A percentile compares a stretch with the other conserved stretches of the same genome.
Evolutionary conservation across 2,797 vertebrate species (phyloP).

Genomic region (Hypotaenidia okinawae): DNA sequence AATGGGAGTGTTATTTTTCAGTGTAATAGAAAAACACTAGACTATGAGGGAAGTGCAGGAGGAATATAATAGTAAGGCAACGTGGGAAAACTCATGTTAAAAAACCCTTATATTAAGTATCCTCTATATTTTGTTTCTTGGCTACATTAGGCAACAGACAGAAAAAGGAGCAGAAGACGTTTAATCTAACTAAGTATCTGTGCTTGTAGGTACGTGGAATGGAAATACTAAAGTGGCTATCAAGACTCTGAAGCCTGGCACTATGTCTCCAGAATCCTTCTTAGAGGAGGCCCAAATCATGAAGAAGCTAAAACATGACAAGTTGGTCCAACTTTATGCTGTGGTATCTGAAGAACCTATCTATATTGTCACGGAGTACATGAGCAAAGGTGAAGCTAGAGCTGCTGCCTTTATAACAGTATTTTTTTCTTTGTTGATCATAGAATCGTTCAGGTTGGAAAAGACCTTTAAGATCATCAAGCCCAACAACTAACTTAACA

Average conservation of each 20-base stretch:
- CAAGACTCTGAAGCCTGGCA: conserved; percentile 97
- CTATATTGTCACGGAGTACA: conserved; percentile 97
- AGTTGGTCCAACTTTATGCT: conserved; percentile 95
- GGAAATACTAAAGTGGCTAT: conserved; percentile 98
- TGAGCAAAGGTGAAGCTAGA: conserved; percentile 89
- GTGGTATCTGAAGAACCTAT: conserved; percentile 98
- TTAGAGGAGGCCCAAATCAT: conserved; percentile 98
- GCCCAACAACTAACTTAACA: too few species aligned
- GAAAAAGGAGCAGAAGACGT: not conserved
- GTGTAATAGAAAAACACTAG: not conserved
- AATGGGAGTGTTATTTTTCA: conserved; percentile 6
- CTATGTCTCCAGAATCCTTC: conserved; percentile 98
- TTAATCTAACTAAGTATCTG: conserved; percentile 52
- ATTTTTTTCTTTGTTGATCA: not conserved
- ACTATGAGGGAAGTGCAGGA: not conserved
- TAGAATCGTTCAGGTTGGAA: too few species aligned
- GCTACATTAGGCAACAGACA: not conserved
- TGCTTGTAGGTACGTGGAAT: conserved; percentile 93
- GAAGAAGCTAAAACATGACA: conserved; percentile 97
- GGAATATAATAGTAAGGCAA: not conserved
- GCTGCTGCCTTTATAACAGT: not conserved
- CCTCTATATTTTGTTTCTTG: not conserved
- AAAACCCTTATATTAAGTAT: not conserved
- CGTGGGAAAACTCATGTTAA: not conserved
- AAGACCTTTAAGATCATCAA: too few species aligned